phyloP scores from a whole-genome alignment of 2,888 invertebrate genomes.

The Abrostola tripartita region DNA sequence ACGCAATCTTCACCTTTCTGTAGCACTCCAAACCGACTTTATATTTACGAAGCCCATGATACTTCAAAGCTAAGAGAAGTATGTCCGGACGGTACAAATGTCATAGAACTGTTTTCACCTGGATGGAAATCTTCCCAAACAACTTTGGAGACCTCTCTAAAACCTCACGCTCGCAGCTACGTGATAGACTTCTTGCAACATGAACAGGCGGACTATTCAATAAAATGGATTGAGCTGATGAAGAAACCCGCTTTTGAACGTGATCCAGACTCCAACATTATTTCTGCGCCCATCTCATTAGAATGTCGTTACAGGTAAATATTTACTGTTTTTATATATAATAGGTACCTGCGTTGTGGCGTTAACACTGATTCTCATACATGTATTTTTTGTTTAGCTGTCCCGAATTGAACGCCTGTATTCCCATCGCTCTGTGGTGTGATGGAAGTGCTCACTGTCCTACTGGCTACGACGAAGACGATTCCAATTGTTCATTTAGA shows the following conservation, averaged over 20 bases:
- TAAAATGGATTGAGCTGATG: constrained; percentile 94
- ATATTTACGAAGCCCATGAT: constrained; percentile 91
- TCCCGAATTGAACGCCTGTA: constrained; percentile 94
- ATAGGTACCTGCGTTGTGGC: not conserved
- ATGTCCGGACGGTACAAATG: constrained; percentile 89
- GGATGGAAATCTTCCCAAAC: constrained; percentile 89
- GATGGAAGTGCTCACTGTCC: constrained; percentile 94
- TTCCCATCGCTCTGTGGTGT: constrained; percentile 93
- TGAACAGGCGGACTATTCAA: constrained; percentile 92
- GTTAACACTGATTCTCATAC: constrained; percentile 7
- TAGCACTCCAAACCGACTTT: constrained; percentile 91
- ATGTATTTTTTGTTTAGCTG: constrained; percentile 86
- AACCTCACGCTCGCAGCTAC: constrained; percentile 91
- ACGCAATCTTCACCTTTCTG: constrained; percentile 86
- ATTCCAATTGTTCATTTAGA: constrained; percentile 92
- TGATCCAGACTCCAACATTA: constrained; percentile 84
- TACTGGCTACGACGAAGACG: constrained; percentile 94
- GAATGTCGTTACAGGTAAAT: constrained; percentile 92
- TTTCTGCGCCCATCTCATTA: constrained; percentile 83
- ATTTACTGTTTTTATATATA: constrained; percentile 9
- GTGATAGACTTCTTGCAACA: constrained; percentile 92
- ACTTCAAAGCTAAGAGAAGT: constrained; percentile 90
- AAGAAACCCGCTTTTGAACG: constrained; percentile 88
- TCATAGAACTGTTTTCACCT: constrained; percentile 91
- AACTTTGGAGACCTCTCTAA: constrained; percentile 79